Evolutionary conservation across 2,797 vertebrate genomes (phyloP), one percentile per base, ranked within the genome.

Genomic region (Acanthis flammea): DNA sequence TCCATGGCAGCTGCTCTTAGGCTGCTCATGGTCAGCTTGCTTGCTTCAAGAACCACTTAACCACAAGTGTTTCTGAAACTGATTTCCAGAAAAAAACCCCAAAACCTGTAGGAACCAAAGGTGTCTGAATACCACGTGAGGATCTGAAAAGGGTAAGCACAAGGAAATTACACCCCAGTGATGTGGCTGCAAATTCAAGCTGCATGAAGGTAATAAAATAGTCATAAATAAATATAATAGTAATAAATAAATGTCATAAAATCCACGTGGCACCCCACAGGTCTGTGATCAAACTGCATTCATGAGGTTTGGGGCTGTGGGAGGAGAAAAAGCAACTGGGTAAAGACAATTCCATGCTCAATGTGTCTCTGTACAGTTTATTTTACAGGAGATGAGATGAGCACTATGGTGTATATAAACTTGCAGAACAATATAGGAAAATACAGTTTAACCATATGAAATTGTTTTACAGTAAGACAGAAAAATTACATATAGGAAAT

Each of bases 321-420:
- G 19, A 72, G 66, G 57, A 92, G 81, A 66, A 94, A 95, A 72
- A 92, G 28, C 54, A 84, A 58, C 77, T 23, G 33, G 81, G 66
- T n/a, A 86, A 96, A 90, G 82, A 94, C 82, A 89, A 94, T 86
- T 62, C 48, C 93, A 95, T 73, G 48, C 82, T 30, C 28, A 41
- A 37, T 83, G 86, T 74, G 84, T 96, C 83, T 96, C 97, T 97
- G 95, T 95, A 97, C 79, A 96, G 94, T 98, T 98, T 97, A 97
- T 97, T 97, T 97, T 96, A 97, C 93, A 97, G 65, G 95, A 96
- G 91, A 96, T 92, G 92, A 97, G 93, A 96, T 94, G 97, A 97
- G 93, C 95, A 96, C 96, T 97, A 88, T 88, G 97, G 96, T 95
- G 92, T 80, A 97, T 94, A 97, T 91, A 97, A 84, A 96, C 87